Evolutionary conservation across 92 coral and sea anemone species (phyloP), one percentile per base, ranked within the genome.

Genomic region (Palythoa heliodiscus): DNA sequence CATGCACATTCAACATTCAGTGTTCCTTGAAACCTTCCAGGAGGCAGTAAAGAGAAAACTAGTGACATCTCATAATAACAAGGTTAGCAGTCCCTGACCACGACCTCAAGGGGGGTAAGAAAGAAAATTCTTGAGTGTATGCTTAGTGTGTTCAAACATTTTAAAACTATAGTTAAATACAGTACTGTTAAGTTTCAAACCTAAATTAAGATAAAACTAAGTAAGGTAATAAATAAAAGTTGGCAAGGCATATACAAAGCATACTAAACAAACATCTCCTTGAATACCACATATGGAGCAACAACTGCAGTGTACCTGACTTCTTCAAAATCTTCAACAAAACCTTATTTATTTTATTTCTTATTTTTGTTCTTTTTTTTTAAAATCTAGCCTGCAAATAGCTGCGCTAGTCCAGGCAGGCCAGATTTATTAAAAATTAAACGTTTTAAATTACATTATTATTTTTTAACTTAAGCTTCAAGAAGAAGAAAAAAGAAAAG

Each of bases 1-100:
- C 83, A 78, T 60, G 71, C 83, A 63, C 71, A 78, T 78, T 40
- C 53, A 78, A 78, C 83, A 78, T 78, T 78, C 83, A n/a, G 15
- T 78, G 83, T 78, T 78, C 22, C 83, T 47, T 60, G 37, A 11
- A 78, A 24, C 83, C 83, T 63, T 73, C 83, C 73, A 78, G 83
- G 73, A 78, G 83, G 83, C 22, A 13, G 83, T 63, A 71, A 61
- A 23, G 24, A 61, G 23, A 61, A 47, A 78, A 61, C 20, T 78
- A 78, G 60, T 78, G 71, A 40, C 24, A 78, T 78, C 83, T 40
- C 15, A 39, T 78, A 78, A 2, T 20, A 11, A 61, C n/a, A 61
- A 11, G 17, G 14, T 13, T 38, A 5, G 83, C 39, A 78, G 83
- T 78, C 57, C 83, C 57, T 39, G 72, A 73, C 83, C 73, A 78